These are phyloP conservation scores for Triplophysa yarkandensis DNA, from an alignment of 2,797 vertebrate genomes.

Conservation along the genomic window DNA sequence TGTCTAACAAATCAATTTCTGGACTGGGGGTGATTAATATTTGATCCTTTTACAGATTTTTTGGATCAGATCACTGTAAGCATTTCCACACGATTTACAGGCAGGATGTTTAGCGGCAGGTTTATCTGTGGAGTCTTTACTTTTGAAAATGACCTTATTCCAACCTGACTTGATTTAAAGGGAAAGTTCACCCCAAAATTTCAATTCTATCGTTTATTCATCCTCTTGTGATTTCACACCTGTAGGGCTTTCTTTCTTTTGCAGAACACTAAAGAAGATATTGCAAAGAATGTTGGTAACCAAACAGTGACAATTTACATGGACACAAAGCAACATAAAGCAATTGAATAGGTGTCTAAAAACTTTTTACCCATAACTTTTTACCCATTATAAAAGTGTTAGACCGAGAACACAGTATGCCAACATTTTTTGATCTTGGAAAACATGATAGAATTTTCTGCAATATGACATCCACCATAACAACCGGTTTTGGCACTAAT, in stretches of 20 bases:
- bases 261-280: no score
- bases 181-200: no score
- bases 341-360: no score
- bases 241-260: no score
- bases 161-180: background rate
- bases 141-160: slow-evolving; percentile 7
- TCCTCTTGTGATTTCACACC: no score
- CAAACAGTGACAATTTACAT: no score
- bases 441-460: background rate
- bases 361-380: no score
- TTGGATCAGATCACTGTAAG: slow-evolving; percentile 22
- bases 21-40: slow-evolving; percentile 29
- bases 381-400: background rate
- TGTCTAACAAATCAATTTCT: slow-evolving; percentile 42
- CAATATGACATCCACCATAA: background rate
- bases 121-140: background rate
- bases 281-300: no score
- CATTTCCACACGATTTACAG: no score
- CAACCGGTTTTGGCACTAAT: background rate
- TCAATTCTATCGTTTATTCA: no score
- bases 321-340: no score
- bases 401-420: background rate
- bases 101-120: no score
- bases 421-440: background rate
- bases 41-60: slow-evolving; percentile 28